A percentile compares a stretch with the other conserved stretches of the same genome.
phyloP scores from a whole-genome alignment of 35 echinoderm and acorn worm genomes.

The Stichopus chloronotus region DNA sequence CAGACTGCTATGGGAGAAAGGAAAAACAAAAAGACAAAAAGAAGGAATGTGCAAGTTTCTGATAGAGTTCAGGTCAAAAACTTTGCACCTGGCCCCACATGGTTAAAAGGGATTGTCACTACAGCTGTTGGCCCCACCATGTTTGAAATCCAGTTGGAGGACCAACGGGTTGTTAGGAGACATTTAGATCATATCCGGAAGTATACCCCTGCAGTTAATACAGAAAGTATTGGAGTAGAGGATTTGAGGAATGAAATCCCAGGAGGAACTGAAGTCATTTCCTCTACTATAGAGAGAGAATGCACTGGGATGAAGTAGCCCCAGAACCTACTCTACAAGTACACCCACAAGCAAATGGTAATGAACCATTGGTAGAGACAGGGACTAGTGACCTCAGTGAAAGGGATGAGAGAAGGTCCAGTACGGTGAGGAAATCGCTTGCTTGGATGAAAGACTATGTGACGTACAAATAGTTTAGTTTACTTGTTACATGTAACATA shows the following conservation, averaged over 20 bases:
- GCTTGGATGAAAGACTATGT: neutral
- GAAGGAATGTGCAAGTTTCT: neutral
- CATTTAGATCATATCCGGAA: conserved; percentile 14
- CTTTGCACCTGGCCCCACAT: conserved; percentile 1
- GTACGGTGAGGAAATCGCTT: neutral
- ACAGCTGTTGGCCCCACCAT: neutral
- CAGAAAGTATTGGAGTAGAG: conserved; percentile 4
- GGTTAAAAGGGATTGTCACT: neutral
- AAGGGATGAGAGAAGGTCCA: neutral
- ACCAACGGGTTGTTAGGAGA: neutral
- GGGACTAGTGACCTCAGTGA: neutral
- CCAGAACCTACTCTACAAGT: neutral
- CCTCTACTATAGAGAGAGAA: neutral
- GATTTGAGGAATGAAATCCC: neutral
- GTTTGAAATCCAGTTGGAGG: neutral
- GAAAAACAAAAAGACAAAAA: neutral
- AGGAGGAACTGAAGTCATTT: neutral
- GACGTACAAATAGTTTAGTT: neutral
- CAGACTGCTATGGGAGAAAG: conserved; percentile 15
- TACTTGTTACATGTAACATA: neutral
- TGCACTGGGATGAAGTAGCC: neutral
- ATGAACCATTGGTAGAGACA: conserved; percentile 2
- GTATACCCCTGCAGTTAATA: neutral
- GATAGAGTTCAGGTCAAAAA: conserved; percentile 1
- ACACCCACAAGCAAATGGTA: neutral